Evolutionary conservation across 2,113 vertebrate genomes (phyloP).

Genomic region (Nothocercus nigrocapillus): DNA sequence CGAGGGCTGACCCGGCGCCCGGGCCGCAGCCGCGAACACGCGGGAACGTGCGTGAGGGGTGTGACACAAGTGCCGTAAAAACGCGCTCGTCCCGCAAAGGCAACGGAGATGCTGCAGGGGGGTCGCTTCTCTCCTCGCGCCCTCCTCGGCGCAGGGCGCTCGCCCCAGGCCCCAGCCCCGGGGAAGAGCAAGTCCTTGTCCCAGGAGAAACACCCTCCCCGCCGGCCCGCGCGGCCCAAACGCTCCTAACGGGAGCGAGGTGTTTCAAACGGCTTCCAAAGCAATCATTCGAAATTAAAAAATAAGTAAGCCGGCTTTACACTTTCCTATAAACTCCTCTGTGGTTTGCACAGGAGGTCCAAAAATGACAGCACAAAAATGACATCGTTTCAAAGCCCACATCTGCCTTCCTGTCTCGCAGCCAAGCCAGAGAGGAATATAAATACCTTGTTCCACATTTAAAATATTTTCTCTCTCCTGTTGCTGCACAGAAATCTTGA

Average conservation of each 20-base stretch:
- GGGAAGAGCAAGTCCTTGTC: background rate
- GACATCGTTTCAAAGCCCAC: background rate
- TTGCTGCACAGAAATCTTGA: background rate
- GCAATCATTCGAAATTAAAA: conserved; percentile 22
- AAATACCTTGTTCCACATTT: conserved; percentile 28
- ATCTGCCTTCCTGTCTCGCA: background rate
- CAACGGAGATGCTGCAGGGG: background rate
- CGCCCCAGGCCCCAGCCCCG: background rate
- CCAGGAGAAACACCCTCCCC: background rate
- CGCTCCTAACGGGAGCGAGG: background rate
- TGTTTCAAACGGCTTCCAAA: background rate
- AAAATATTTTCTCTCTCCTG: background rate
- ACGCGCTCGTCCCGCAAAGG: too few relatives aligned
- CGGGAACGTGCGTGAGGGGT: background rate
- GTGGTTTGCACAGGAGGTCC: background rate
- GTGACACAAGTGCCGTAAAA: too few relatives aligned
- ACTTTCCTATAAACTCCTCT: conserved; percentile 3
- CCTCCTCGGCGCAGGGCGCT: background rate
- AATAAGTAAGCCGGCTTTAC: background rate
- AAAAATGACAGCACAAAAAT: conserved; percentile 45
- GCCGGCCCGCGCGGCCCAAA: background rate
- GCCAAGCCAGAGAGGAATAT: background rate
- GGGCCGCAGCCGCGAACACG: background rate
- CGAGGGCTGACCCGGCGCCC: background rate
- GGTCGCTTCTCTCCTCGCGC: background rate